Evolutionary conservation across 2,113 vertebrate species (phyloP), one percentile per base, ranked within the genome.

Genomic region (Epinephelus moara): DNA sequence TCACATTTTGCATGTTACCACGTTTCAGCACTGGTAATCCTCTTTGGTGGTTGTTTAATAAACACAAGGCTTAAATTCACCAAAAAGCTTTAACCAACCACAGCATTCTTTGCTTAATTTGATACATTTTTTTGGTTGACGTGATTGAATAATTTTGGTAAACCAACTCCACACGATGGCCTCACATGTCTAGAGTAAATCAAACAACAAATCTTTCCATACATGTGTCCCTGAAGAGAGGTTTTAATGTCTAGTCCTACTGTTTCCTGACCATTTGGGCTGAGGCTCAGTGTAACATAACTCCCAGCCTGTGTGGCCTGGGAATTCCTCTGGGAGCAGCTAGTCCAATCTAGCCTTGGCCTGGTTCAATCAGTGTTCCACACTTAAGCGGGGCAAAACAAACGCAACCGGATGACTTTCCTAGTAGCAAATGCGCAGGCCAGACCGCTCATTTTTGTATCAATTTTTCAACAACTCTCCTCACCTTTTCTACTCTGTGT

Each of bases 311-410:
- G 92, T 91, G 92, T 93, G 90, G 91, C 86, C 89, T 74, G 84
- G 77, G 81, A 90, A 90, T 87, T 88, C 87, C 90, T 91, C 82
- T n/a, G 77, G 89, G 91, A 91, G 85, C 70, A 83, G 88, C 83
- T 82, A 87, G 89, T 94, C 86, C 85, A 91, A 92, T 91, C 89
- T 88, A 85, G 87, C 88, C 80, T 89, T 87, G 88, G 90, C 88
- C 91, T 68, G 83, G 81, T 89, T 94, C 86, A 91, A 90, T 92
- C 91, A 91, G 87, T 79, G 80, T 86, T 91, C 88, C 75, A 85
- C 90, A 89, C 90, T 86, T 84, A 82, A 83, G 75, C 85, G 53
- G 79, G 78, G 85, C 71, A 85, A 93, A 94, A 90, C 85, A 91
- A 90, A 91, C 18, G 63, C 78, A 87, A 87, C 66, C 1, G 18